Conservation (phyloP, 2,113 vertebrate genomes). For the Callipepla californica region DNA sequence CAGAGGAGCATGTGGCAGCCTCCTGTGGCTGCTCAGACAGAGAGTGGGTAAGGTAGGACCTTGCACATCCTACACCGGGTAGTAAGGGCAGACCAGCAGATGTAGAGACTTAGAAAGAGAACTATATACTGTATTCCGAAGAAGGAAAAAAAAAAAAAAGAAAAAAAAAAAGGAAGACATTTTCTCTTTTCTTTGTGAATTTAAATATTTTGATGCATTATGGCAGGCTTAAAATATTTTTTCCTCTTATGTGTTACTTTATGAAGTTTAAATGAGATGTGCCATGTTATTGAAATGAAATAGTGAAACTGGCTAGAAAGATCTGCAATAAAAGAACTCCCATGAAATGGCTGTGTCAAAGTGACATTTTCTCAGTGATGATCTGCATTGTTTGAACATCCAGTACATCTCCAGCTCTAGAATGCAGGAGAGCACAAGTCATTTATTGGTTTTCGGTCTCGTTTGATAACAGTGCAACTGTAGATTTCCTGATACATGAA, state of each 20-base stretch:
- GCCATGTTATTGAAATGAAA: not conserved
- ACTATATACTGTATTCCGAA: accelerated
- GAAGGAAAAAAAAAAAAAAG: not conserved
- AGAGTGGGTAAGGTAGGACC: not conserved
- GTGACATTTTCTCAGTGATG: not conserved
- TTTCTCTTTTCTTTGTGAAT: not conserved
- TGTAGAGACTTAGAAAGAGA: accelerated
- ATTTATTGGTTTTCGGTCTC: not conserved
- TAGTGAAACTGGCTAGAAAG: not conserved
- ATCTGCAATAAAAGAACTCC: not conserved
- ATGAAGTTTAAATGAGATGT: not conserved
- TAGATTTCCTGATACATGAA: not conserved
- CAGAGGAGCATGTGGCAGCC: not conserved
- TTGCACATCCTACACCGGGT: not conserved
- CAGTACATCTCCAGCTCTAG: not conserved
- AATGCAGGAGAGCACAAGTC: not conserved
- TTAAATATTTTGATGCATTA: not conserved
- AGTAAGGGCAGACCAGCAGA: accelerated
- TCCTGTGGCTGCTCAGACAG: not conserved
- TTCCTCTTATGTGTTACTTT: not conserved
- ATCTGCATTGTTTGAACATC: not conserved
- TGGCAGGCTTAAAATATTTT: not conserved
- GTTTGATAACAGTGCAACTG: not conserved
- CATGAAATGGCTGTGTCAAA: not conserved
- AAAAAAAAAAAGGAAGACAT: not conserved